Evolutionary conservation across 2,888 invertebrate species (phyloP), one percentile per base, ranked within the genome.

Genomic region (Callosobruchus maculatus): DNA sequence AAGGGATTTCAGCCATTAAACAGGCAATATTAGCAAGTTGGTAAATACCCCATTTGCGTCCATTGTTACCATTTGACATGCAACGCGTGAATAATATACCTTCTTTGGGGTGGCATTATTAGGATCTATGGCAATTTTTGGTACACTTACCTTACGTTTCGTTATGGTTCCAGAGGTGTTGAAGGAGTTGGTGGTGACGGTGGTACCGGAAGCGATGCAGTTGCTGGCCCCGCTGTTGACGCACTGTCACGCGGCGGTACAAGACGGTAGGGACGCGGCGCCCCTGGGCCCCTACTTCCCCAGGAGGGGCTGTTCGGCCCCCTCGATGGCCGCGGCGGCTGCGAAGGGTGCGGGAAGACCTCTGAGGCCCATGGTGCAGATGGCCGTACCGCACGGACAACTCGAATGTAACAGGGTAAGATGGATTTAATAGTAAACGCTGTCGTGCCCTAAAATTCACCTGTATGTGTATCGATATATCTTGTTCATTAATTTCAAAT

Each of bases 211-310:
- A 83, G 93, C 93, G 75, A 92, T 96, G 79, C 92, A 93, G 80
- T 93, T 95, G 77, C 88, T 97, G 80, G 95, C 96, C 9, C 96
- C 97, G 49, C 90, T 96, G 79, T 89, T 97, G 77, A 93, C 94
- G 22, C 95, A 96, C 85, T 95, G 95, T 83, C 96, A 96, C 87
- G 91, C 92, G 21, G 92, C 93, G 13, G 93, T 93, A 82, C 94
- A 94, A 83, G 94, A 94, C 83, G 90, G 91, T 71, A 92, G 93
- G 76, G 90, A 90, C 83, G 90, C 92, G 76, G 91, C 92, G 76
- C 92, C 93, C 0, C 89, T 93, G 76, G 95, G 94, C 0, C 94
- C 94, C 21, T 94, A 92, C 86, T 93, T 95, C 83, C 95, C 95
- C 0, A 88, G 93, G 71, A 89, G 93, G 74, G 93, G 93, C 0